These are phyloP conservation scores for Prorops nasuta DNA, from an alignment of 1,140 invertebrate genomes.

Conservation along the genomic window DNA sequence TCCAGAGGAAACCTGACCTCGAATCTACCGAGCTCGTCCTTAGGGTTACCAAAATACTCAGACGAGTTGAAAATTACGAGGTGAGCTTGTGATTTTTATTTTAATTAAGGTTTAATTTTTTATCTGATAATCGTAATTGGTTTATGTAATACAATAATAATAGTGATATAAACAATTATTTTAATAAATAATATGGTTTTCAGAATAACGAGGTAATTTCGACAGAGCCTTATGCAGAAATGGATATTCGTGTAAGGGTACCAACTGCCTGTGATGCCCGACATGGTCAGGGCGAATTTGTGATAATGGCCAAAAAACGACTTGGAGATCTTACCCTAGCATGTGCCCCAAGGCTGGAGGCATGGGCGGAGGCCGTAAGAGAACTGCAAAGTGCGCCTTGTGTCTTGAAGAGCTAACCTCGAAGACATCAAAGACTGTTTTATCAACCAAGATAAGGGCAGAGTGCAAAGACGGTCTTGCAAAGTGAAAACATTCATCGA, in stretches of 20 bases:
- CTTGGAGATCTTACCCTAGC: slow-evolving; percentile 69
- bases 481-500: not conserved
- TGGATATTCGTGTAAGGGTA: slow-evolving; percentile 57
- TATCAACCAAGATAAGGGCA: no score
- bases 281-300: slow-evolving; percentile 72
- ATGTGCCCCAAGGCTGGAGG: slow-evolving; percentile 70
- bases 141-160: slow-evolving; percentile 3
- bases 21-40: slow-evolving; percentile 68
- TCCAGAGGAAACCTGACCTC: slow-evolving; percentile 63
- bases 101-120: not conserved
- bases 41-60: slow-evolving; percentile 67
- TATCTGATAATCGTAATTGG: no score
- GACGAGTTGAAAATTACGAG: slow-evolving; percentile 55
- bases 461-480: no score
- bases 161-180: not conserved
- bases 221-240: slow-evolving; percentile 33
- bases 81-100: slow-evolving; percentile 26
- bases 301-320: slow-evolving; percentile 74
- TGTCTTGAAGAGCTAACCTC: slow-evolving; percentile 57
- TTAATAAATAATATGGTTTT: no score
- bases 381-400: slow-evolving; percentile 67
- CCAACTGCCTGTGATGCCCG: slow-evolving; percentile 68
- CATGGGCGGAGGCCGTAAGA: slow-evolving; percentile 66
- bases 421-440: no score
- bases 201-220: slow-evolving; percentile 46